Evolutionary conservation across 1,140 invertebrate genomes (phyloP).

Genomic region (Cotesia glomerata): DNA sequence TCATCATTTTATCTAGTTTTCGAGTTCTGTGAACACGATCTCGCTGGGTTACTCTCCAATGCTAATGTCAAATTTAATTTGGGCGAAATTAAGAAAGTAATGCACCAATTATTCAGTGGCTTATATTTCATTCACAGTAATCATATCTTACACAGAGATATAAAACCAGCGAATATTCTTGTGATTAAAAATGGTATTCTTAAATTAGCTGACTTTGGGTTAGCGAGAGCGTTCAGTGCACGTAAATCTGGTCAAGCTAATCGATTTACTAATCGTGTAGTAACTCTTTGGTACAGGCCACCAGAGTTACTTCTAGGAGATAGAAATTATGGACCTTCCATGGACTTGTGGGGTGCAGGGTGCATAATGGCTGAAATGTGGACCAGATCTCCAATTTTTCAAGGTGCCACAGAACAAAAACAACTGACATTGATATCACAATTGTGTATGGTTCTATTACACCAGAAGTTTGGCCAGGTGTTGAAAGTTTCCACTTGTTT

Average conservation of each 20-base stretch:
- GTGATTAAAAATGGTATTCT: slow-evolving; percentile 96
- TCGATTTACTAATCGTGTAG: slow-evolving; percentile 95
- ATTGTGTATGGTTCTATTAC: slow-evolving; percentile 95
- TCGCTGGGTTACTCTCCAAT: slow-evolving; percentile 96
- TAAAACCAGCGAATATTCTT: slow-evolving; percentile 99
- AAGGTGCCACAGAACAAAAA: slow-evolving; percentile 95
- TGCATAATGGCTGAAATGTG: slow-evolving; percentile 99
- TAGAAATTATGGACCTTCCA: slow-evolving; percentile 93
- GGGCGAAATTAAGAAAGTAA: slow-evolving; percentile 97
- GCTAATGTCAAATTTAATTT: slow-evolving; percentile 95
- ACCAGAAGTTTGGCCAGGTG: slow-evolving; percentile 92
- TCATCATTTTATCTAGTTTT: slow-evolving; percentile 98
- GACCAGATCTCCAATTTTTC: slow-evolving; percentile 88
- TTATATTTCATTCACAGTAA: slow-evolving; percentile 97
- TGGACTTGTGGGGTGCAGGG: slow-evolving; percentile 98
- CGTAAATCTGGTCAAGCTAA: slow-evolving; percentile 86
- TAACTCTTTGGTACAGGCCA: slow-evolving; percentile 97
- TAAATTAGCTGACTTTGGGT: slow-evolving; percentile 92
- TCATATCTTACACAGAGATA: slow-evolving; percentile 90
- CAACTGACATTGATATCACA: slow-evolving; percentile 95
- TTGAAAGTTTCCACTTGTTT: slow-evolving; percentile 91
- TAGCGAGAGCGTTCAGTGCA: slow-evolving; percentile 90
- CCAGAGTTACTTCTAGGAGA: slow-evolving; percentile 90
- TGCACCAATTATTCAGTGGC: slow-evolving; percentile 96
- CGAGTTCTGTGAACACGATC: slow-evolving; percentile 99